Conservation (phyloP, 1,140 invertebrate species). For the Drosophila pectinifera region DNA sequence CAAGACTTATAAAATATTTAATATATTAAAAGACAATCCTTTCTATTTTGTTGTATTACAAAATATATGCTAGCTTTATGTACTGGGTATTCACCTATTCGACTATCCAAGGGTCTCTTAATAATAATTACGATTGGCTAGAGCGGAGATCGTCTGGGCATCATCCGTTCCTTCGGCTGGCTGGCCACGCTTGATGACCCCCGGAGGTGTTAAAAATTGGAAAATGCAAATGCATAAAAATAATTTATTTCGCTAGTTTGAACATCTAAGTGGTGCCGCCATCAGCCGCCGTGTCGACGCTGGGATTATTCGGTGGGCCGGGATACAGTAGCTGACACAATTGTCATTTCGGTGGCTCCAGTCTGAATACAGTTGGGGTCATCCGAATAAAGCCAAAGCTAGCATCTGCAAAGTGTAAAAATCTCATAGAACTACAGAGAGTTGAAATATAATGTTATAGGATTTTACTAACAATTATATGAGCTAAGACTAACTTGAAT, state of each 20-base stretch:
- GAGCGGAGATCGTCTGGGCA: slow-evolving; percentile 29
- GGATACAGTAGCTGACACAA: slow-evolving; percentile 84
- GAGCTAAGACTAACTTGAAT: background rate
- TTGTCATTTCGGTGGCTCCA: slow-evolving; percentile 75
- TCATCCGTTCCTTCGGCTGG: slow-evolving; percentile 15
- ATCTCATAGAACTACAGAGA: accelerated
- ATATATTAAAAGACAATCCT: too few species aligned
- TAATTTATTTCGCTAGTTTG: slow-evolving; percentile 77
- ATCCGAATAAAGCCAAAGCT: background rate
- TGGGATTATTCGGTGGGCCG: slow-evolving; percentile 27
- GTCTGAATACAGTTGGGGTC: background rate
- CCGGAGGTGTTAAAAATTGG: slow-evolving; percentile 84
- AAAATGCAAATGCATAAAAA: slow-evolving; percentile 84
- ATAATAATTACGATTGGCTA: slow-evolving; percentile 69
- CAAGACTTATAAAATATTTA: too few species aligned
- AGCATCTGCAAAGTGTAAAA: background rate
- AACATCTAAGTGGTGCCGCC: slow-evolving; percentile 68
- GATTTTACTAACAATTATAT: background rate
- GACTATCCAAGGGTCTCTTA: background rate
- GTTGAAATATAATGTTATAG: too few species aligned
- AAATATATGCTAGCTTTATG: too few species aligned
- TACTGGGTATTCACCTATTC: background rate
- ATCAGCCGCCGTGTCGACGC: slow-evolving; percentile 39
- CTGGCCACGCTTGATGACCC: slow-evolving; percentile 76
- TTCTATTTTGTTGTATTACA: too few species aligned